Evolutionary conservation across 2,888 invertebrate genomes (phyloP).

Genomic region (Drosophila borealis): DNA sequence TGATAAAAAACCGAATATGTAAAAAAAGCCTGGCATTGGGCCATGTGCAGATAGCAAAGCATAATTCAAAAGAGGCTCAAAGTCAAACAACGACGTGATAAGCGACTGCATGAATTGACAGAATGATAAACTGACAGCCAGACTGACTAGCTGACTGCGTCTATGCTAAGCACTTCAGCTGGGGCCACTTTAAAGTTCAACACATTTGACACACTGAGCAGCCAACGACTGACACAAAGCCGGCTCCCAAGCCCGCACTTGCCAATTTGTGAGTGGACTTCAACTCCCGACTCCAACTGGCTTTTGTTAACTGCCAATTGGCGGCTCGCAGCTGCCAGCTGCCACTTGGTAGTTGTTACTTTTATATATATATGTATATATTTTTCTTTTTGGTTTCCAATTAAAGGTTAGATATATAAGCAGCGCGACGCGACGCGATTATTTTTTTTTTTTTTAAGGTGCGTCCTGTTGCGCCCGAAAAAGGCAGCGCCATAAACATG

Average conservation of each 20-base stretch:
- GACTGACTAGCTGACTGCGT: conserved; percentile 31
- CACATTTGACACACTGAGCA: conserved; percentile 69
- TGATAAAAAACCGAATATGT: conserved; percentile 52
- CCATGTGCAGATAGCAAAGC: conserved; percentile 62
- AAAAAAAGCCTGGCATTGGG: conserved; percentile 44
- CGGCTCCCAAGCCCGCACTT: conserved; percentile 60
- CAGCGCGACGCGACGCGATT: conserved; percentile 31
- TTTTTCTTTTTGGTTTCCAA: conserved; percentile 40
- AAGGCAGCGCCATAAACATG: conserved; percentile 54
- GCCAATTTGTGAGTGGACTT: conserved; percentile 48
- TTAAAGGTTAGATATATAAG: conserved; percentile 62
- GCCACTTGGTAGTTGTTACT: conserved; percentile 15
- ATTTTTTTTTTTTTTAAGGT: conserved; percentile 63
- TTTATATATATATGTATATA: conserved; percentile 1
- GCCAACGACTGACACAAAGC: conserved; percentile 63
- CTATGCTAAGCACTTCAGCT: conserved; percentile 52
- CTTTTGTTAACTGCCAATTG: conserved; percentile 32
- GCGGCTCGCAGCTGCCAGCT: conserved; percentile 28
- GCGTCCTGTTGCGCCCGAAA: conserved; percentile 73
- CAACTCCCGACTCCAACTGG: conserved; percentile 26
- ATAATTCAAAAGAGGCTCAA: conserved; percentile 70
- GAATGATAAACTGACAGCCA: conserved; percentile 33
- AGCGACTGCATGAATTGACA: conserved; percentile 55
- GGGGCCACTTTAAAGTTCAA: conserved; percentile 74
- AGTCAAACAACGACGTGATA: conserved; percentile 76